Base-by-base conservation (phyloP, 2,888 invertebrate genomes). In the Troides aeacus region DNA sequence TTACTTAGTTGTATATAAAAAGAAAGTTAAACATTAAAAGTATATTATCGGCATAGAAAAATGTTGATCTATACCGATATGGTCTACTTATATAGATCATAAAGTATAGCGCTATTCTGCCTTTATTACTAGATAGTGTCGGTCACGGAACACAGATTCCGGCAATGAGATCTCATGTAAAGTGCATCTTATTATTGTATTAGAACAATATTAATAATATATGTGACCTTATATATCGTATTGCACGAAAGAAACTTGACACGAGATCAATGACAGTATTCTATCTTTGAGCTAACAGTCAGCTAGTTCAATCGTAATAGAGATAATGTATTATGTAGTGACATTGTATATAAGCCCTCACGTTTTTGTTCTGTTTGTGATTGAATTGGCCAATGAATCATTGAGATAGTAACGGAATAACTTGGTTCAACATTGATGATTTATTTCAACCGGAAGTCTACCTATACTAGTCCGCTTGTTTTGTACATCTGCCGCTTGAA, bases 151-250 rank as follows among this genome's bases (percentile, higher is more conserved):
- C 64, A 70, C 42, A 24, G 70, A 66, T 62, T 59, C 66, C 66
- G 66, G 66, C 70, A 70, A 62, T 70, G 66, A 62, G 62, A 66
- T 70, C 17, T 62, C 62, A 46, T 39, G 57, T 58, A 66, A 46
- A 70, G 62, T 63, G 62, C 66, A 70, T 62, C 66, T 66, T 70
- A 66, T 66, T 66, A 66, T 69, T 70, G 59, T 66, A 70, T 66
- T 39, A 53, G 62, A 70, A 63, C 39, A 62, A 42, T 64, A 64
- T 64, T 70, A 61, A 70, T 66, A 65, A 69, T 56, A 46, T 46
- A 21, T 39, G 36, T 59, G 70, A 59, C 63, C 70, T 70, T 23
- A 70, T 67, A 61, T 70, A 70, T 70, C 67, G 36, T 70, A 61
- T 70, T 42, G 62, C 61, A 66, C 53, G 10, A 18, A 70, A 57